A percentile compares a stretch with the other conserved stretches of the same genome.
phyloP scores from a whole-genome alignment of 2,797 vertebrate genomes.

The Hydrolagus colliei region DNA sequence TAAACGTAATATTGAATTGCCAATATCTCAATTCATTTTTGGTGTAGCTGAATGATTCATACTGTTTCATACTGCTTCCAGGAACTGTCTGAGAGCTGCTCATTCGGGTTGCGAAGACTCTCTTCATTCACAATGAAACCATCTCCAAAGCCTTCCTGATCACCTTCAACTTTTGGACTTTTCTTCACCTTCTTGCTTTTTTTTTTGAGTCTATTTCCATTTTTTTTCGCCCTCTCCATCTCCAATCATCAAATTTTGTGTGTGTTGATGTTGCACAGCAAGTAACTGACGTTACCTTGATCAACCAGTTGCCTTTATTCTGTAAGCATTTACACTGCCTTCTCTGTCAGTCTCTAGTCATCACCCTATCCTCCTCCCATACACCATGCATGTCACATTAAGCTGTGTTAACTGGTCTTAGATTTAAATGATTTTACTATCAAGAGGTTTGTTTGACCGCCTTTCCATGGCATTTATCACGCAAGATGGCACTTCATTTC shows the following conservation, averaged over 20 bases:
- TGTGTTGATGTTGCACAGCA: background rate
- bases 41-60: background rate
- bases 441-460: background rate
- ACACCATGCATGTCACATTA: background rate
- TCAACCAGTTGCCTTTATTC: too few species aligned
- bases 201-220: background rate
- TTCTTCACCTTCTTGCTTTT: background rate
- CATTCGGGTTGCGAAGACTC: slow-evolving; percentile 6
- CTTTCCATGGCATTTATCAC: background rate
- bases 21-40: background rate
- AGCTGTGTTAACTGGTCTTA: background rate
- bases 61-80: slow-evolving; percentile 5
- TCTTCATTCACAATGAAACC: background rate
- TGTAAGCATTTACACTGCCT: background rate
- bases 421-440: background rate
- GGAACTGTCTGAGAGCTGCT: background rate
- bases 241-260: background rate
- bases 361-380: background rate
- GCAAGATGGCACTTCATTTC: background rate
- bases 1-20: background rate
- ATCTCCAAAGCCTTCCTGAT: background rate
- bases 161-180: slow-evolving; percentile 12
- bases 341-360: background rate
- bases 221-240: background rate
- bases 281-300: background rate